Conservation (phyloP, 1,140 invertebrate species). For the Marisa cornuarietis region DNA sequence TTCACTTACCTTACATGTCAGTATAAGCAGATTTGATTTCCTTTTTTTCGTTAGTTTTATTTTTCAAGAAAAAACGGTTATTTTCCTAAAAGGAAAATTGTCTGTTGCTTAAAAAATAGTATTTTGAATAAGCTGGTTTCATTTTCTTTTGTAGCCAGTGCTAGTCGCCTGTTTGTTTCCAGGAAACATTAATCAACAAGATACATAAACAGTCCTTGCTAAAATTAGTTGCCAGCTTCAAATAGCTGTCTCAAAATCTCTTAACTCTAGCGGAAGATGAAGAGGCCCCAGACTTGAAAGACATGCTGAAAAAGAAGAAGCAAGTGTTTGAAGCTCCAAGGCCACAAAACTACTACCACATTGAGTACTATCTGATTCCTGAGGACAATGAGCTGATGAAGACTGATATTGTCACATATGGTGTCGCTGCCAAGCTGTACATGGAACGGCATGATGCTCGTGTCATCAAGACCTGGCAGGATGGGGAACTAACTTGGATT, state of each 20-base stretch:
- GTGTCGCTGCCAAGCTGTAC: conserved; percentile 62
- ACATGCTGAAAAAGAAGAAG: conserved; percentile 55
- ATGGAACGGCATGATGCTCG: conserved; percentile 56
- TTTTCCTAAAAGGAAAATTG: too few relatives aligned
- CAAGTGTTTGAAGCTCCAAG: conserved; percentile 55
- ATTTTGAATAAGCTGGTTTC: too few relatives aligned
- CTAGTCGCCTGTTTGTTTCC: too few relatives aligned
- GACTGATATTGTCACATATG: conserved; percentile 62
- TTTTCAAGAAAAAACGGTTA: too few relatives aligned
- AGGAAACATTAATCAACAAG: too few relatives aligned
- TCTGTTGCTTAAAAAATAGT: too few relatives aligned
- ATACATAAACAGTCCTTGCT: neutral
- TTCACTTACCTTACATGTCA: too few relatives aligned
- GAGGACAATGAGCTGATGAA: conserved; percentile 52
- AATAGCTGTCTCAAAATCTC: conserved; percentile 11
- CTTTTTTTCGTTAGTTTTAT: too few relatives aligned
- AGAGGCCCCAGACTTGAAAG: conserved; percentile 49
- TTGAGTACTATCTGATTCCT: conserved; percentile 63
- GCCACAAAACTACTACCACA: conserved; percentile 62
- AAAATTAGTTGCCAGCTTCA: neutral
- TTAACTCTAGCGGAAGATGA: conserved; percentile 47
- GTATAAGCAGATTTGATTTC: too few relatives aligned
- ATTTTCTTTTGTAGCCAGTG: too few relatives aligned
- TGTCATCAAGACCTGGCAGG: conserved; percentile 62
- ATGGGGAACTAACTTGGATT: conserved; percentile 62